These are phyloP conservation scores for Coccyzus lansbergi DNA, from an alignment of 2,797 vertebrate genomes.

Conservation along the genomic window DNA sequence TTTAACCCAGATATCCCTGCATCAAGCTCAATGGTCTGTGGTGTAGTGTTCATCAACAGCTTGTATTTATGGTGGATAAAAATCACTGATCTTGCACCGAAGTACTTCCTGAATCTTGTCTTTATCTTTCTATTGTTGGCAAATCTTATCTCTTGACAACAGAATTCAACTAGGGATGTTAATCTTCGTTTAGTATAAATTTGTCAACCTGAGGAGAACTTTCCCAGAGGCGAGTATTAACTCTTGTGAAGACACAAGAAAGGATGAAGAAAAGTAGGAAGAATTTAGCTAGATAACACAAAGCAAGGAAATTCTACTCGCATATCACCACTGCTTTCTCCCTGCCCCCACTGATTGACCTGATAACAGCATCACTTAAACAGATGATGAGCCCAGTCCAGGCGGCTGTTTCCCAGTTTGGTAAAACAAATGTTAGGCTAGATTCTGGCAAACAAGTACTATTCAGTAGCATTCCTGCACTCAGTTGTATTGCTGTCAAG, in stretches of 20 bases:
- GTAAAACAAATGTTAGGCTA: not conserved
- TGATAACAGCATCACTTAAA: not conserved
- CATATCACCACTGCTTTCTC: not conserved
- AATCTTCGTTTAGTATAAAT: not conserved
- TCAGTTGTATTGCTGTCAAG: not conserved
- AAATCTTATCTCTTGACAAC: not conserved
- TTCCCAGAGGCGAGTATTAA: not conserved
- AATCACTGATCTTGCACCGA: not conserved
- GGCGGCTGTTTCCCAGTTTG: not conserved
- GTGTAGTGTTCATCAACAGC: not conserved
- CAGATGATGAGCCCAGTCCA: not conserved
- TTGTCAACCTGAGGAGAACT: not conserved
- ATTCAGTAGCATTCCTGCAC: not conserved
- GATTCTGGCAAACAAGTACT: not conserved
- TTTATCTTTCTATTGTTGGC: not conserved
- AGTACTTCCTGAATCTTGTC: not conserved
- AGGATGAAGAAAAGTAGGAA: not conserved
- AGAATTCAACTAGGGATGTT: not conserved
- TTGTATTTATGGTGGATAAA: not conserved
- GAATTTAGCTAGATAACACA: not conserved
- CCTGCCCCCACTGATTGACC: not conserved
- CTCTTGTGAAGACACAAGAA: not conserved
- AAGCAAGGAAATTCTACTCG: not conserved
- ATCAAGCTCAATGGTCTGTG: not conserved
- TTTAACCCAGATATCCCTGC: not conserved